Percentiles rank a stretch among this genome's conserved stretches.
These are phyloP conservation scores for Corydoras sp. DNA, from an alignment of 2,113 vertebrate species.

Conservation along the genomic window DNA sequence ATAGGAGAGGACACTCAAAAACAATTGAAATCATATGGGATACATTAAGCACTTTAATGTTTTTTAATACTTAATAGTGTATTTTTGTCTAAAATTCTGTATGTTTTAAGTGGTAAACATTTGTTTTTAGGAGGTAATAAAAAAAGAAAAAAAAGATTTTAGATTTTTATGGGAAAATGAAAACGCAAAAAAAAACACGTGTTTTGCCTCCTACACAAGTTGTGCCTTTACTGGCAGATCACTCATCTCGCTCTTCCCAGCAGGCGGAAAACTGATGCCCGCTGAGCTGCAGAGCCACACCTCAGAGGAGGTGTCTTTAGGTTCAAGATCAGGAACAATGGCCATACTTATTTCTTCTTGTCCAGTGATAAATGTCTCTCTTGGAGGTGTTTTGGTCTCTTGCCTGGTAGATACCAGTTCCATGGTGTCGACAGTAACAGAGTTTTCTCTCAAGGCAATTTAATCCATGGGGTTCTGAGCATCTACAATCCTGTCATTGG, in stretches of 20 bases:
- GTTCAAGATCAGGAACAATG: neutral
- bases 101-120: too few relatives aligned
- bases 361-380: neutral
- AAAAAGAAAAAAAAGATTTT: too few relatives aligned
- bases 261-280: conserved; percentile 13
- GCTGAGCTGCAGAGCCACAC: conserved; percentile 19
- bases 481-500: neutral
- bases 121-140: too few relatives aligned
- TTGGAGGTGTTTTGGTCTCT: neutral
- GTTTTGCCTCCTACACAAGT: neutral
- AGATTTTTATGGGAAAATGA: too few relatives aligned
- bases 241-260: neutral
- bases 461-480: conserved; percentile 7
- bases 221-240: neutral
- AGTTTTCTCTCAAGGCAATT: conserved; percentile 16
- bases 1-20: too few relatives aligned
- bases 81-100: too few relatives aligned
- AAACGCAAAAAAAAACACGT: too few relatives aligned
- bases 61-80: too few relatives aligned
- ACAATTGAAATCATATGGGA: too few relatives aligned
- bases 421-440: conserved; percentile 23
- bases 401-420: too few relatives aligned
- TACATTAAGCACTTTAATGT: too few relatives aligned
- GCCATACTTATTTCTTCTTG: neutral
- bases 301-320: neutral